Conservation (phyloP, 2,888 invertebrate species). For the Patella pellucida region DNA sequence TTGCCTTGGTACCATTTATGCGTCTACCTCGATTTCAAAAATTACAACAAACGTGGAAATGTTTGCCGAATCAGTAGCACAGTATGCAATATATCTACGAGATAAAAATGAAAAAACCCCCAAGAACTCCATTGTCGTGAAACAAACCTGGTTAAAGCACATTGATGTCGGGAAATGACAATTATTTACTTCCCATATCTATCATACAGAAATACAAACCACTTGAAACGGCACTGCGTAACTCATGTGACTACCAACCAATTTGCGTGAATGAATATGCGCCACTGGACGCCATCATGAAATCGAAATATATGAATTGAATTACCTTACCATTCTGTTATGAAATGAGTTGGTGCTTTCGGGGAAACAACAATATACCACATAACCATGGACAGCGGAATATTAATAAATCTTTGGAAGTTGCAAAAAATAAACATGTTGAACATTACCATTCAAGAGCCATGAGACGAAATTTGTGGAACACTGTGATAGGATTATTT, state of each 20-base stretch:
- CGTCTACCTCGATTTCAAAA: background rate
- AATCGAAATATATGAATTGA: constrained; percentile 10
- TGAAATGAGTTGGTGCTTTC: background rate
- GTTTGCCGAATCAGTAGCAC: background rate
- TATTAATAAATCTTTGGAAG: too few species aligned
- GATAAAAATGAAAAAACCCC: background rate
- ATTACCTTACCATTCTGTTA: background rate
- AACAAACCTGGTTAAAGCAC: background rate
- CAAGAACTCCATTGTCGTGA: background rate
- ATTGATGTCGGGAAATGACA: background rate
- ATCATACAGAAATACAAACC: constrained; percentile 18
- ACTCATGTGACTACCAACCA: constrained; percentile 12
- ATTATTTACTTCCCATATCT: background rate
- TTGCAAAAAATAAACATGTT: background rate
- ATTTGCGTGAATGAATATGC: constrained; percentile 21
- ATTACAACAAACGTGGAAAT: background rate
- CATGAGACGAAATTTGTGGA: background rate
- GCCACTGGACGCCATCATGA: constrained; percentile 9
- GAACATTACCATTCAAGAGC: background rate
- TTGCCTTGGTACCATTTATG: background rate
- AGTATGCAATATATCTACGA: background rate
- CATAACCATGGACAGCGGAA: too few species aligned
- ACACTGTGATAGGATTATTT: constrained; percentile 13
- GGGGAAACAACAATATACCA: background rate
- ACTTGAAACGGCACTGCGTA: constrained; percentile 9